These are phyloP conservation scores for Leptothorax acervorum DNA, from an alignment of 2,888 invertebrate species.

Conservation along the genomic window DNA sequence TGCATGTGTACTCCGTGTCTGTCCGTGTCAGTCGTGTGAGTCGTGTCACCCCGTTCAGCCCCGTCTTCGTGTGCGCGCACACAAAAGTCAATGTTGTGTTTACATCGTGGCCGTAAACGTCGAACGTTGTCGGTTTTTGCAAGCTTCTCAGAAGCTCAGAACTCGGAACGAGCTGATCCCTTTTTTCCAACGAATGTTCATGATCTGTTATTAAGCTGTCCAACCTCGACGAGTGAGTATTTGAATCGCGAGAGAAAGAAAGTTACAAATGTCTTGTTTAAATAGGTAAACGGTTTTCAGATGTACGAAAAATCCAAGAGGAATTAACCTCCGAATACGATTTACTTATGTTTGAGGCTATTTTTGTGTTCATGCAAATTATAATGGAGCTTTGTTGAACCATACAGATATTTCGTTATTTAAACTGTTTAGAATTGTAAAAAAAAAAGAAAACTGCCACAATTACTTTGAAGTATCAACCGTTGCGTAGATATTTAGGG, in stretches of 20 bases:
- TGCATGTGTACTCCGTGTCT: too few species aligned
- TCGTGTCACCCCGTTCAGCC: too few species aligned
- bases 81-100: neutral
- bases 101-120: neutral
- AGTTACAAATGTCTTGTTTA: neutral
- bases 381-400: neutral
- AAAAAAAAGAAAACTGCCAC: too few species aligned
- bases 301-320: neutral
- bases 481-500: too few species aligned
- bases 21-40: too few species aligned
- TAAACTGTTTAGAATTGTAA: neutral
- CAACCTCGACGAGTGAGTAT: constrained; percentile 47
- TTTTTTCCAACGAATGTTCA: neutral
- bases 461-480: too few species aligned
- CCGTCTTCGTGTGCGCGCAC: too few species aligned
- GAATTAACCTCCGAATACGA: neutral
- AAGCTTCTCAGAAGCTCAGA: neutral
- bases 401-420: too few species aligned
- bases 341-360: neutral
- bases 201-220: constrained; percentile 22
- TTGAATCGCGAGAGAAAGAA: neutral
- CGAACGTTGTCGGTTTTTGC: neutral
- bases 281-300: neutral
- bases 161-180: neutral
- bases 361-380: neutral